Evolutionary conservation across 1,140 invertebrate species (phyloP), one percentile per base, ranked within the genome.

Genomic region (Protaetia brevitarsis): DNA sequence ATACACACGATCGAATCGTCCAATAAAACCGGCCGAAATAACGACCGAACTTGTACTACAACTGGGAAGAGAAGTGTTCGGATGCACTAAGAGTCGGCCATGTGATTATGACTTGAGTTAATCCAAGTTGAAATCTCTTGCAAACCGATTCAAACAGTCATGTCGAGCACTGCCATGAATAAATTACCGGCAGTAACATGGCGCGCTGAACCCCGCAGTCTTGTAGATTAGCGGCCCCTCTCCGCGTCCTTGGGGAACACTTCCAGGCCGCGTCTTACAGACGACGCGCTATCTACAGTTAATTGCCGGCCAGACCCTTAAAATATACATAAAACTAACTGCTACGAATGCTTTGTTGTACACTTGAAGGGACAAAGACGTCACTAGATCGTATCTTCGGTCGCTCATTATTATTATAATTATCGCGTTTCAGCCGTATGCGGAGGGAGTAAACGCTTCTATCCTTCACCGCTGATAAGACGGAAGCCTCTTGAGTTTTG

Each of bases 51-150:
- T 29, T 29, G 57, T 36, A 62, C n/a, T n/a, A 31, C 23, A 34
- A 23, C 29, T 11, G 19, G 31, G 36, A 23, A 13, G 29, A 31
- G 27, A 3, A 5, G 21, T 59, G 57, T 29, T 29, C 57, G 57
- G 26, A 59, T 59, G 57, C 26, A 59, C 57, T 59, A 59, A 31
- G 29, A 31, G 57, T 62, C 34, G 63, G 65, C 67, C 63, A 66
- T 64, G 71, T 69, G 73, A 74, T 74, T 74, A 74, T 73, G 73
- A 72, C 71, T 73, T 65, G 68, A 70, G 71, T 69, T 74, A 74
- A 74, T 74, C 73, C 73, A 69, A 74, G 71, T 71, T 74, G 70
- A 73, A 74, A 74, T 74, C 73, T 71, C 71, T 71, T 64, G 69
- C 71, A 70, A 69, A 72, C 72, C 66, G 66, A 73, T 73, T 73